Evolutionary conservation across 1,140 invertebrate genomes (phyloP), one percentile per base, ranked within the genome.

Genomic region (Chrysoperla carnea): DNA sequence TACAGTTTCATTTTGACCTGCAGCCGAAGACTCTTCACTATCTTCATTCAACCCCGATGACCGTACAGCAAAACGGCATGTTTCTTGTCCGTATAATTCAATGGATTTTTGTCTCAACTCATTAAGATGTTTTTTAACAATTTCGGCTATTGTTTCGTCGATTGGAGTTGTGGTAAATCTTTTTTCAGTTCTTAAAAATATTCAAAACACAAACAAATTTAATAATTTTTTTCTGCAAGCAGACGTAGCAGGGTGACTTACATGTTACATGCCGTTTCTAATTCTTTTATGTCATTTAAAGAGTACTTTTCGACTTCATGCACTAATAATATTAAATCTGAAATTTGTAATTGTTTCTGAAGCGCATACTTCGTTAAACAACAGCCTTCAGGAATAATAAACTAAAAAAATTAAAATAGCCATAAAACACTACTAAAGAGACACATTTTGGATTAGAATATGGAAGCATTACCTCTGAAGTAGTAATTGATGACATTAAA

Each of bases 1-100:
- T 46, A 77, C 71, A 0, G 82, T 87, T 36, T 75, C 72, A 61
- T 89, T 83, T 64, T 90, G 85, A 14, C 86, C 86, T n/a, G 86
- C 85, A 5, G 79, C 76, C 0, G 84, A 88, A 57, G 72, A 52
- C 60, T 81, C 81, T 42, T 75, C 70, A 6, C 76, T 75, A 61
- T 90, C 84, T 67, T 89, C 84, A 4, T 77, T 76, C 39, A 80
- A 64, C 28, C 76, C 83, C 54, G 67, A 68, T 6, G 67, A 69
- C 49, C 68, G 57, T 9, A 70, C 63, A 4, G 69, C 68, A 50
- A 68, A 69, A 28, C 13, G 38, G 38, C 58, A 54, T 6, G 36
- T 48, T 9, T 37, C 7, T 13, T 44, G 46, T 46, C 4, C 42
- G 44, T 41, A 43, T 15, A 27, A 29, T 17, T 17, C 35, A 42